These are phyloP conservation scores for Hemaris fuciformis DNA, from an alignment of 2,888 invertebrate species.

Conservation along the genomic window DNA sequence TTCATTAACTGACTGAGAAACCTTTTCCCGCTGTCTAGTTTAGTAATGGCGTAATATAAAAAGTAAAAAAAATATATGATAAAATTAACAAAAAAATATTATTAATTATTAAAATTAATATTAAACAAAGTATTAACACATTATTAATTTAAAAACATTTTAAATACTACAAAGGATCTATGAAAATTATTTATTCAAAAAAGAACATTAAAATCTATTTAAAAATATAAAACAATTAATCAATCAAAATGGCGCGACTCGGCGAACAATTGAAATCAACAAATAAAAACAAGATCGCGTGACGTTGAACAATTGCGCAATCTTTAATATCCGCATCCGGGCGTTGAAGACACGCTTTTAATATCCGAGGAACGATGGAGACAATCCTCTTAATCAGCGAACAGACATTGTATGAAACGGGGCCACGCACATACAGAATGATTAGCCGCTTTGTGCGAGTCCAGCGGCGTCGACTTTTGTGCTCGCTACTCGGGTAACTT, in stretches of 20 bases:
- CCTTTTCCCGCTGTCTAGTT: too few species aligned
- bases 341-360: slow-evolving; percentile 73
- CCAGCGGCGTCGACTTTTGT: slow-evolving; percentile 61
- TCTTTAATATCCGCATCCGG: slow-evolving; percentile 12
- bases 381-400: slow-evolving; percentile 80
- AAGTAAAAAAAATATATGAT: too few species aligned
- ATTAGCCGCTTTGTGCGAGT: slow-evolving; percentile 64
- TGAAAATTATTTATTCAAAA: background rate
- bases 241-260: background rate
- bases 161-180: too few species aligned
- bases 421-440: slow-evolving; percentile 76
- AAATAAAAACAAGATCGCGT: slow-evolving; percentile 1
- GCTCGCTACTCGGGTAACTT: slow-evolving; percentile 44
- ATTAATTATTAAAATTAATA: too few species aligned
- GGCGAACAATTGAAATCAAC: background rate
- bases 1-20: too few species aligned
- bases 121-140: too few species aligned
- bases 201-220: background rate
- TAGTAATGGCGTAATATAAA: too few species aligned
- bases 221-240: background rate
- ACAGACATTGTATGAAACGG: slow-evolving; percentile 77
- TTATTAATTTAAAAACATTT: too few species aligned
- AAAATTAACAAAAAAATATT: too few species aligned
- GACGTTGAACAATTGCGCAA: slow-evolving; percentile 14
- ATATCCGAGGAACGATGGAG: slow-evolving; percentile 75